Evolutionary conservation across 2,797 vertebrate species (phyloP).

Genomic region (Anguilla megastoma): DNA sequence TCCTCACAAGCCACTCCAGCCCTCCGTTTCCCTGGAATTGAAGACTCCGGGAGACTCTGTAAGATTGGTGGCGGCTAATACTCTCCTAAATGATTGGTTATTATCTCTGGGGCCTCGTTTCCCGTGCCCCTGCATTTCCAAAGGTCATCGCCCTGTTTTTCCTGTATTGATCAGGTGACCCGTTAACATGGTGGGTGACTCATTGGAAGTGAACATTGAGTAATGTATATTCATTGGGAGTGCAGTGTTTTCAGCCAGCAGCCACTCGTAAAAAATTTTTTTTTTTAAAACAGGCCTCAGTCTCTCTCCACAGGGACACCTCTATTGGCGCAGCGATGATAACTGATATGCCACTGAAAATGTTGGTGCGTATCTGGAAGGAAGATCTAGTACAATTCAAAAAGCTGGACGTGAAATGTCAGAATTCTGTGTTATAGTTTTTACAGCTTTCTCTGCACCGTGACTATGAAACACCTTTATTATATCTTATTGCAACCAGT

Average conservation of each 20-base stretch:
- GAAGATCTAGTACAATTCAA: background rate
- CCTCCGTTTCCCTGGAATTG: slow-evolving; percentile 44
- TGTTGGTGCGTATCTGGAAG: background rate
- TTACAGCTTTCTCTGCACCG: background rate
- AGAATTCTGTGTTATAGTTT: background rate
- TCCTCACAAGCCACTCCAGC: background rate
- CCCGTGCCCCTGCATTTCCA: slow-evolving; percentile 65
- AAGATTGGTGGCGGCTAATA: slow-evolving; percentile 71
- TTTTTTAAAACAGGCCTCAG: slow-evolving; percentile 13
- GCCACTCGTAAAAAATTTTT: slow-evolving; percentile 43
- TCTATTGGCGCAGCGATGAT: slow-evolving; percentile 48
- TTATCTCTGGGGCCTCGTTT: slow-evolving; percentile 70
- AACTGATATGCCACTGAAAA: slow-evolving; percentile 24
- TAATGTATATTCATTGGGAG: slow-evolving; percentile 51
- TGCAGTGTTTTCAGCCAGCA: slow-evolving; percentile 46
- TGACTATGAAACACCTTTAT: background rate
- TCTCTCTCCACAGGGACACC: slow-evolving; percentile 19
- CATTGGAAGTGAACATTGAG: slow-evolving; percentile 64
- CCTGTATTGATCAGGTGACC: slow-evolving; percentile 63
- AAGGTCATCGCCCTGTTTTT: slow-evolving; percentile 72
- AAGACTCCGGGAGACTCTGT: slow-evolving; percentile 63
- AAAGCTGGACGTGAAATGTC: background rate
- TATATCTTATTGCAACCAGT: background rate
- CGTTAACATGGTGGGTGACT: slow-evolving; percentile 61
- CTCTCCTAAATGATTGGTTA: slow-evolving; percentile 72